phyloP scores from a whole-genome alignment of 2,113 vertebrate genomes.

The Tragelaphus strepsiceros region DNA sequence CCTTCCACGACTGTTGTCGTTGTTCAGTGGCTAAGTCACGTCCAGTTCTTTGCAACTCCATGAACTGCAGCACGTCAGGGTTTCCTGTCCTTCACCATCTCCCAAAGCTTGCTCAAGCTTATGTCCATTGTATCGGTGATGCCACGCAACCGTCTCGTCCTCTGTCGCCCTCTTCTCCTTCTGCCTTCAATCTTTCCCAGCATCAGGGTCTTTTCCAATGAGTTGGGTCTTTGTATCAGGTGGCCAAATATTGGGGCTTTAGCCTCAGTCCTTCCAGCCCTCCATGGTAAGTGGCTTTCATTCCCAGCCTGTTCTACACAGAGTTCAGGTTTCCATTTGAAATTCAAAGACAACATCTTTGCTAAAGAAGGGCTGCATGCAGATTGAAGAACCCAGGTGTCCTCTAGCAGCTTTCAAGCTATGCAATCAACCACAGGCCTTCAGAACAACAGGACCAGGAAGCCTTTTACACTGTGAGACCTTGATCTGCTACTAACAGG shows the following conservation, averaged over 20 bases:
- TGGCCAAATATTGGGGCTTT: not conserved
- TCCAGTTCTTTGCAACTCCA: not conserved
- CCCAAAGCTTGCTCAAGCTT: not conserved
- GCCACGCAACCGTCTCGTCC: not conserved
- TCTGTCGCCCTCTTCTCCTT: not conserved
- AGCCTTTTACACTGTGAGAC: not conserved
- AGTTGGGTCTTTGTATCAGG: not conserved
- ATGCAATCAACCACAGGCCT: not conserved
- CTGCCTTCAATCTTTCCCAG: not conserved
- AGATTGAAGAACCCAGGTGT: not conserved
- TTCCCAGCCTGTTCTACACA: not conserved
- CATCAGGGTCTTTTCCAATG: not conserved
- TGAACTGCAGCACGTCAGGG: not conserved
- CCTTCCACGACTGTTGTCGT: rapidly evolving
- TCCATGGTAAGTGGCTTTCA: not conserved
- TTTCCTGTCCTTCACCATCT: not conserved
- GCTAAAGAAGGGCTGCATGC: not conserved
- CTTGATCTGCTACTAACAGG: not conserved
- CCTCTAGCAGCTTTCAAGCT: not conserved
- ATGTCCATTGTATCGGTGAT: not conserved
- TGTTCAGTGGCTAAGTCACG: not conserved
- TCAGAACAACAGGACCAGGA: not conserved
- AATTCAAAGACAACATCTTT: constrained; percentile 33
- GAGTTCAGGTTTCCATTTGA: not conserved
- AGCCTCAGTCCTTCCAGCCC: not conserved